Evolutionary conservation across 2,797 vertebrate species (phyloP).

Genomic region (Lepus oiostolus): DNA sequence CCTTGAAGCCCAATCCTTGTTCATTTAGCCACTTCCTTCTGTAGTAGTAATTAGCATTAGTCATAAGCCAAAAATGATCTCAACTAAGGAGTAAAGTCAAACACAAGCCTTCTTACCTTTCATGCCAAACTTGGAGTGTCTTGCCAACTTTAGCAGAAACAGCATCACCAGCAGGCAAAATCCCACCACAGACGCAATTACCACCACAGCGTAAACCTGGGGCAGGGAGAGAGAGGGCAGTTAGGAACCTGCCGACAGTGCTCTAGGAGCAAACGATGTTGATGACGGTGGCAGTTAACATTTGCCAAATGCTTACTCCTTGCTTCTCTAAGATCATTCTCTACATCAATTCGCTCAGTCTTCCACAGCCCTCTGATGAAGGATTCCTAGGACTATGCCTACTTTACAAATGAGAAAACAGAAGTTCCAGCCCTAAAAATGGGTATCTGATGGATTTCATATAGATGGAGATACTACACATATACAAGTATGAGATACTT

Average conservation of each 20-base stretch:
- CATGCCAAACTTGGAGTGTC: constrained; percentile 99
- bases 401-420: neutral
- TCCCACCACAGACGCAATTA: constrained; percentile 96
- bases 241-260: neutral
- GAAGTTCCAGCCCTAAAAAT: constrained; percentile 24
- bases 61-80: constrained; percentile 73
- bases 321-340: neutral
- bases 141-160: constrained; percentile 97
- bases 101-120: constrained; percentile 94
- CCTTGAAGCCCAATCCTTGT: constrained; percentile 25
- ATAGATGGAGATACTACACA: neutral
- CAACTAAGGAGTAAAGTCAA: constrained; percentile 71
- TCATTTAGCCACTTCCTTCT: constrained; percentile 69
- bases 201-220: constrained; percentile 98
- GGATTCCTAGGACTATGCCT: neutral
- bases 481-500: too few relatives aligned
- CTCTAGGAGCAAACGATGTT: neutral
- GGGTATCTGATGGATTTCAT: neutral
- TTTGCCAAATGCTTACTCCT: neutral
- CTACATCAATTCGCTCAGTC: neutral
- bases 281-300: neutral
- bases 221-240: constrained; percentile 44
- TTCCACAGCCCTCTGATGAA: neutral
- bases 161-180: constrained; percentile 97
- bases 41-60: constrained; percentile 71